Base-by-base conservation (phyloP, 2,888 invertebrate species). In the Arge pagana region DNA sequence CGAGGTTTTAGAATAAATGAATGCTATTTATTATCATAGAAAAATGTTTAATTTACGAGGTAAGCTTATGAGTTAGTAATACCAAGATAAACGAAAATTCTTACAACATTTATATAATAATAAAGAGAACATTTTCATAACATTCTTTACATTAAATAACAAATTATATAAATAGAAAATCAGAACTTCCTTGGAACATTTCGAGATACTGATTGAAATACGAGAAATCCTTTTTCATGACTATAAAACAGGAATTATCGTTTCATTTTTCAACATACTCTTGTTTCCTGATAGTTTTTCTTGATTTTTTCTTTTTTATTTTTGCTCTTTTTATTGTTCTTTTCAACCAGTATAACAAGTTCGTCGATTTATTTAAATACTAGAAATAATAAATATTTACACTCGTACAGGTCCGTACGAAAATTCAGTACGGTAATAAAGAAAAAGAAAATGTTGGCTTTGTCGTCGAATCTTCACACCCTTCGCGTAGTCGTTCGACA, bases 161-260 rank as follows among this genome's bases (percentile, higher is more conserved):
- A 74, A 75, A 75, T 72, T 69, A 74, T 74, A 72, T 70, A 75
- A 74, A 71, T 74, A 76, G 70, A 72, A 67, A 68, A 64, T 62
- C 62, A 65, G 60, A 68, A 63, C 54, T 60, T 62, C 53, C 54
- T 60, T 62, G 54, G 65, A 61, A 50, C 53, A 59, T 61, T 65
- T 56, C 54, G 55, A 53, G 54, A 60, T 48, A 48, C 53, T 53
- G 60, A 58, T 63, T 54, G 37, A 41, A 43, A 43, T 28, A 10
- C 40, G 36, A 35, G 33, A 13, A 16, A n/a, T n/a, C n/a, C 19
- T 40, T 11, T 31, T 31, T 15, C 7, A n/a, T 5, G 28, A 28
- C 13, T 39, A 18, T n/a, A n/a, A n/a, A n/a, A n/a, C n/a, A n/a
- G n/a, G n/a, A n/a, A n/a, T n/a, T n/a, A n/a, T n/a, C n/a, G n/a